Conservation (phyloP, 2,888 invertebrate genomes). For the Latheticus oryzae region DNA sequence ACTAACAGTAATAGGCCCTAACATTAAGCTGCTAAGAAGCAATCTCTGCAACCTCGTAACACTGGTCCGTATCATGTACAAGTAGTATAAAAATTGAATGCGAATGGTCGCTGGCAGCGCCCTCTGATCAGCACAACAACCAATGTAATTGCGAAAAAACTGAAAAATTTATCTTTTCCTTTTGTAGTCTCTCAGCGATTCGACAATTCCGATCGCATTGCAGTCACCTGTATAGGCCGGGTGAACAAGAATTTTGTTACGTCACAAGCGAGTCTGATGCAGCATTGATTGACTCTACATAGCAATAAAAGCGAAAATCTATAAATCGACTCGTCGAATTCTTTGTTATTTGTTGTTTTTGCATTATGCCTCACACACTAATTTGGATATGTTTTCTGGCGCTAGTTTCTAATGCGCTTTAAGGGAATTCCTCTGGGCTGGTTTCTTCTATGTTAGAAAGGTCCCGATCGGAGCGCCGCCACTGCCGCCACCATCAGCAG, state of each 20-base stretch:
- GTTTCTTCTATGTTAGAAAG: slow-evolving; percentile 46
- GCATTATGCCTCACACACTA: slow-evolving; percentile 30
- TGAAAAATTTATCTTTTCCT: slow-evolving; percentile 25
- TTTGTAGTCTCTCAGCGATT: slow-evolving; percentile 48
- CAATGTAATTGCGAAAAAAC: slow-evolving; percentile 11
- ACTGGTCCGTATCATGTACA: slow-evolving; percentile 45
- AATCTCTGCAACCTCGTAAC: slow-evolving; percentile 45
- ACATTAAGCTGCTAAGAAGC: slow-evolving; percentile 55
- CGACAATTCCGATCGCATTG: slow-evolving; percentile 63
- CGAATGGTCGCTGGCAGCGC: slow-evolving; percentile 37
- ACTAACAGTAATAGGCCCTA: slow-evolving; percentile 52
- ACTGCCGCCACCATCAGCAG: slow-evolving; percentile 41
- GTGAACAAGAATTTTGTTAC: slow-evolving; percentile 48
- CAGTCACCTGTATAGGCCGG: slow-evolving; percentile 59
- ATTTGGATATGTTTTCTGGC: slow-evolving; percentile 35
- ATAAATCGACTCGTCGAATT: slow-evolving; percentile 49
- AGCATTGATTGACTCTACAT: slow-evolving; percentile 54
- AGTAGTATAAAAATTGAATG: slow-evolving; percentile 43
- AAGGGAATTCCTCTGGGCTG: slow-evolving; percentile 40
- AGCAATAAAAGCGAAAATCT: slow-evolving; percentile 57
- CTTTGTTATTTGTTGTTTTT: slow-evolving; percentile 33
- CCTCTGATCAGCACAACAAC: slow-evolving; percentile 35
- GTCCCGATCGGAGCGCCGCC: slow-evolving; percentile 42
- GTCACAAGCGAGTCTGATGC: slow-evolving; percentile 47
- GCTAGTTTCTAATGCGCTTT: slow-evolving; percentile 40